Evolutionary conservation across 1,140 invertebrate species (phyloP), one percentile per base, ranked within the genome.

Genomic region (Eriosoma lanigerum): DNA sequence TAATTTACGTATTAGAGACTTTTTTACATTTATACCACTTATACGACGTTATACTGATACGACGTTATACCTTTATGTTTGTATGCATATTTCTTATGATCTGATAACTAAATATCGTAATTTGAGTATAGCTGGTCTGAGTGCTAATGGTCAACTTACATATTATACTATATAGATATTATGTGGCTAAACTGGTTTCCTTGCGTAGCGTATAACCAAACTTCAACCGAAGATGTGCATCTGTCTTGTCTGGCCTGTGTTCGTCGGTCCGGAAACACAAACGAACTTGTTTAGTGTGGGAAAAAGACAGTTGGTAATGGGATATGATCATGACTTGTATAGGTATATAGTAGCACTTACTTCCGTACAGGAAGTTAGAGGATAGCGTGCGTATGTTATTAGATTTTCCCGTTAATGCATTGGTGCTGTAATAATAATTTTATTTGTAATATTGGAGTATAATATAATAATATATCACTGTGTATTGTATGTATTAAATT

Each of bases 261-360:
- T 62, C 75, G 21, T 60, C 24, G 38, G 38, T 62, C 75, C 75
- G 54, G 75, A 78, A 78, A 78, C 54, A 76, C 54, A 78, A 78
- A 78, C 62, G 56, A 78, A 78, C 56, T 60, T 76, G 72, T 76
- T 76, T 19, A 15, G 21, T 62, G 75, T 78, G 75, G 56, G 75
- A 78, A 78, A 54, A 60, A 46, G n/a, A 29, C 52, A 60, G 17
- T 48, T 29, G 21, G 56, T 72, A 72, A 72, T 72, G 3, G 5
- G 29, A 78, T 78, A 78, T 26, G 21, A 60, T 21, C 17, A 19
- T 21, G 15, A 46, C 56, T 76, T 60, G 32, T 24, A 60, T n/a
- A n/a, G n/a, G n/a, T n/a, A n/a, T 60, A 44, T 26, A 60, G 44
- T 58, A 13, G 32, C 15, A 78, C 9, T 54, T 32, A 73, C 56